phyloP scores from a whole-genome alignment of 1,140 invertebrate genomes.

The Sogatella furcifera region DNA sequence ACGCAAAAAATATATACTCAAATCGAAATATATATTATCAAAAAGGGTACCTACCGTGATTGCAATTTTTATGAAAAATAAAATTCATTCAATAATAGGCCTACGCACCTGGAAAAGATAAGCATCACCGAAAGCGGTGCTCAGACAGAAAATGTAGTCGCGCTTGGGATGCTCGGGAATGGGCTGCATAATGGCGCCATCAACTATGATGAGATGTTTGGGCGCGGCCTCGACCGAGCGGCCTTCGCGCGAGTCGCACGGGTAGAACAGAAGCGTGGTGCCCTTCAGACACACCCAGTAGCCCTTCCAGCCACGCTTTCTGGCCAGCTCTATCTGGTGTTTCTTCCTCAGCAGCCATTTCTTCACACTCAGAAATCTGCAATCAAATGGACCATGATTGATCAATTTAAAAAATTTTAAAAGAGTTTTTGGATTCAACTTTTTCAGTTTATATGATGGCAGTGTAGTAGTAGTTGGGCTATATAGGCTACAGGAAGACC shows the following conservation, averaged over 20 bases:
- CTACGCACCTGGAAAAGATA: conserved; percentile 84
- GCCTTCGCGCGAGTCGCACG: conserved; percentile 86
- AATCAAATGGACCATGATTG: too few species aligned
- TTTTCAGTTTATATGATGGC: too few species aligned
- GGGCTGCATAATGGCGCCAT: conserved; percentile 95
- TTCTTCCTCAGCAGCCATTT: conserved; percentile 96
- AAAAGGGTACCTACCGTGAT: too few species aligned
- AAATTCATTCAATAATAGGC: neutral
- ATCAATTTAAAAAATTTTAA: too few species aligned
- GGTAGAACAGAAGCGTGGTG: conserved; percentile 92
- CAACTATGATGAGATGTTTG: conserved; percentile 92
- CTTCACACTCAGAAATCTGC: conserved; percentile 92
- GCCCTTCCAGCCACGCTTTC: conserved; percentile 93
- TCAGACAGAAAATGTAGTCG: conserved; percentile 95
- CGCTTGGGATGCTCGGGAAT: conserved; percentile 96
- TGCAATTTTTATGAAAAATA: too few species aligned
- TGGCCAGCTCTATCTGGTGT: conserved; percentile 89
- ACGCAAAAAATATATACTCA: too few species aligned
- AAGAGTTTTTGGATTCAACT: too few species aligned
- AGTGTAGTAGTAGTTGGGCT: too few species aligned
- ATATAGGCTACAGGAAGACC: too few species aligned
- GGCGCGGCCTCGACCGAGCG: conserved; percentile 83
- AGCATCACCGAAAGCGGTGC: conserved; percentile 94
- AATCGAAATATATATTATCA: too few species aligned
- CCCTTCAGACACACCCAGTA: conserved; percentile 98